These are phyloP conservation scores for Papilio gigon DNA, from an alignment of 2,888 invertebrate genomes.

Conservation along the genomic window DNA sequence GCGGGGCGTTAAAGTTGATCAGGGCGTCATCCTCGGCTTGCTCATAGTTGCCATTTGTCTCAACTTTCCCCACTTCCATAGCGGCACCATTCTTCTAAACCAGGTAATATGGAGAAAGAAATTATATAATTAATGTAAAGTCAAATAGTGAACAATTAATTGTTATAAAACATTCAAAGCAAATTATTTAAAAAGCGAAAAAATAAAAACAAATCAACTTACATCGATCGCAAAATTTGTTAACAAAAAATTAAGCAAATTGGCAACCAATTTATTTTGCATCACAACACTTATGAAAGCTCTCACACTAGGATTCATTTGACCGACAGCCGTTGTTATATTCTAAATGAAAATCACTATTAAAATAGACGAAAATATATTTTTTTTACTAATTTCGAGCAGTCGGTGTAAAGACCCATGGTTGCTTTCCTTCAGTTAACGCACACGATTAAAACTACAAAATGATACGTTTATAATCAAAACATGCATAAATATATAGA, in stretches of 20 bases:
- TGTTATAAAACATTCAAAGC: slow-evolving; percentile 10
- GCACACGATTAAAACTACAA: slow-evolving; percentile 11
- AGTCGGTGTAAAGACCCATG: slow-evolving; percentile 15
- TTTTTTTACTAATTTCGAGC: neutral
- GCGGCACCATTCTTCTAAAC: slow-evolving; percentile 50
- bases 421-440: neutral
- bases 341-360: neutral
- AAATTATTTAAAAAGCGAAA: slow-evolving; percentile 36
- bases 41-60: slow-evolving; percentile 60
- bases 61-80: slow-evolving; percentile 51
- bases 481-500: slow-evolving; percentile 9
- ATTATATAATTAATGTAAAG: slow-evolving; percentile 17
- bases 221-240: slow-evolving; percentile 25
- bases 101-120: slow-evolving; percentile 54
- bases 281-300: slow-evolving; percentile 20
- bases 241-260: slow-evolving; percentile 31
- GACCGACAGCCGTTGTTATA: slow-evolving; percentile 1
- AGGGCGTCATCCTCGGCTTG: slow-evolving; percentile 58
- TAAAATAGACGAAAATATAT: neutral
- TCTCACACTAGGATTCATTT: slow-evolving; percentile 7
- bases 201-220: slow-evolving; percentile 31
- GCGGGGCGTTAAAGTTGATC: slow-evolving; percentile 59
- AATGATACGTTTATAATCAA: neutral
- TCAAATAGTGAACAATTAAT: neutral
- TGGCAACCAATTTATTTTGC: neutral